Evolutionary conservation across 2,888 invertebrate species (phyloP).

Genomic region (Ctena decussata): DNA sequence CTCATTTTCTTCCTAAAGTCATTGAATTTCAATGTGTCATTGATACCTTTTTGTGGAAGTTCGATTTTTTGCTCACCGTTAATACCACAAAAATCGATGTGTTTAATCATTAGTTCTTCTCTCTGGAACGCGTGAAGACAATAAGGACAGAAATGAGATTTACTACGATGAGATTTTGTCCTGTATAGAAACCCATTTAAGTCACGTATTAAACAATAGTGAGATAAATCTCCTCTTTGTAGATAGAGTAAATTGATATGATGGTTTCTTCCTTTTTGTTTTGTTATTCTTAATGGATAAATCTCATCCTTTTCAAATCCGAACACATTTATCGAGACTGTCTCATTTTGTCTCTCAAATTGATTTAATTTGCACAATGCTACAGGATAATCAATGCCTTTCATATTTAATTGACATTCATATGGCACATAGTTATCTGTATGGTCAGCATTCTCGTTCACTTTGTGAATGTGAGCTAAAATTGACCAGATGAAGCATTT

Average conservation of each 20-base stretch:
- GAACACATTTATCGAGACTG: constrained; percentile 58
- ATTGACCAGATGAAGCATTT: constrained; percentile 43
- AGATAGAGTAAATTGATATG: constrained; percentile 59
- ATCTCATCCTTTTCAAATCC: constrained; percentile 53
- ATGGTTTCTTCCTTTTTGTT: constrained; percentile 26
- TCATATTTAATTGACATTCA: constrained; percentile 27
- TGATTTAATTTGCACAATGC: constrained; percentile 13
- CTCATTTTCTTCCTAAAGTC: constrained; percentile 49
- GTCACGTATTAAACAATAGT: constrained; percentile 58
- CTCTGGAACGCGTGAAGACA: constrained; percentile 53
- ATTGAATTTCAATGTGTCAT: constrained; percentile 51
- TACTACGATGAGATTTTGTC: not conserved
- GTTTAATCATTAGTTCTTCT: constrained; percentile 27
- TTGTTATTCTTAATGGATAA: constrained; percentile 47
- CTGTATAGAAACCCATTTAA: constrained; percentile 52
- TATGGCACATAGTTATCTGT: constrained; percentile 16
- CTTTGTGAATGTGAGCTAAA: constrained; percentile 21
- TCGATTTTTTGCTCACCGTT: constrained; percentile 50
- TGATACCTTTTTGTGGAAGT: constrained; percentile 43
- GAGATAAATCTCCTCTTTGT: constrained; percentile 36
- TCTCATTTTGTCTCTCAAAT: constrained; percentile 52
- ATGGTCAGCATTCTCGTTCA: not conserved
- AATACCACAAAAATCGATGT: constrained; percentile 37
- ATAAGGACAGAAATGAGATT: constrained; percentile 45
- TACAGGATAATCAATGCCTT: constrained; percentile 33